Base-by-base conservation (phyloP, 2,113 vertebrate genomes). In the Seriola quinqueradiata region DNA sequence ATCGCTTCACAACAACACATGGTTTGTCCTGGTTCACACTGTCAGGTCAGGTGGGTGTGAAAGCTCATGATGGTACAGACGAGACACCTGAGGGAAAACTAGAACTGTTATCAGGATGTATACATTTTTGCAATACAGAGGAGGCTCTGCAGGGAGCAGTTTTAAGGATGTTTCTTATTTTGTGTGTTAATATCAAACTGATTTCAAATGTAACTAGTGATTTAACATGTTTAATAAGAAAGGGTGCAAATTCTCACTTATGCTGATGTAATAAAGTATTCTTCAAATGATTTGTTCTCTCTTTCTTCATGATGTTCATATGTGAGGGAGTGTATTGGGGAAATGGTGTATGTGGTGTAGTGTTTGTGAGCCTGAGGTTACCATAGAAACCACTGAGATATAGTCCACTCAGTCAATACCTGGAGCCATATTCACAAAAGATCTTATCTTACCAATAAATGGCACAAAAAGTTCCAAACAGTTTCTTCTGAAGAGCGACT, bases 141-240 rank as follows among this genome's bases (percentile, higher is more conserved):
- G 93, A 93, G 92, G 93, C 94, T 95, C 93, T 90, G 91, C 92
- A 90, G 83, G 78, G 91, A 93, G 90, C 94, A 86, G 69, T 88
- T 93, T 91, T 84, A 90, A 87, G 80, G 72, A 81, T 86, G 80
- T 92, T 83, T 93, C 86, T 91, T 83, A 88, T 87, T 90, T 74
- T 79, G 82, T 93, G 89, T 94, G 92, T 95, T 93, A 91, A 96
- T 96, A 96, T 96, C 93, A 93, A 81, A 93, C 92, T 95, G 94
- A 95, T 95, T 95, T 95, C 88, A 96, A 94, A 95, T 94, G 85
- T 93, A 91, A 90, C 88, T 93, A 95, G 95, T 82, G 88, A 87
- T 87, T 94, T 92, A 94, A 94, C 91, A 84, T 91, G 92, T 92
- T 93, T 77, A 94, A 86, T 90, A 90, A 90, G 81, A 92, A 74